Evolutionary conservation across 2,888 invertebrate genomes (phyloP), one percentile per base, ranked within the genome.

Genomic region (Limnephilus lunatus): DNA sequence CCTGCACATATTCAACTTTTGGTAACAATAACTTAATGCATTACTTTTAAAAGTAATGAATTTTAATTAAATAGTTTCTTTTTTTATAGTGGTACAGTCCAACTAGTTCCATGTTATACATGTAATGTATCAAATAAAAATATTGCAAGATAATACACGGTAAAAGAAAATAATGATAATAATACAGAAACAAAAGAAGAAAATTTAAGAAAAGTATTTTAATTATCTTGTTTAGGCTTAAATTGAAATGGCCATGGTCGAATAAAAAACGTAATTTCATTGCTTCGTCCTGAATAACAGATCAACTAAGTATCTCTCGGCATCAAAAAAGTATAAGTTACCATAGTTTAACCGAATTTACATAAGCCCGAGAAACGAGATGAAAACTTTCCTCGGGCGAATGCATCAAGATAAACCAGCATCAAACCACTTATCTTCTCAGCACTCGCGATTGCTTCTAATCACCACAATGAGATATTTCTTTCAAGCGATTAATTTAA

Each of bases 381-480:
- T 32, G 85, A 85, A 85, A 85, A 85, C 39, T 39, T 85, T 88
- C 31, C 19, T 9, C 53, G 30, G 31, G 48, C 53, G 48, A 68
- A 88, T 88, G 88, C 88, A 53, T 53, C 88, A 11, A 88, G 88
- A 86, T 86, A 86, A 83, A 88, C 88, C 68, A 53, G 53, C 48
- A 53, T 30, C 53, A 68, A 35, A 88, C 53, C 88, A 89, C 89
- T 89, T 89, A 80, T 89, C 89, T 89, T 88, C 81, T 81, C 39
- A 88, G 88, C 88, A 68, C 68, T 88, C 35, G 25, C 89, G 81
- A 91, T 48, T 87, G 87, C 91, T 48, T 81, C 81, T 32, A 85
- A 90, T 90, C 86, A 92, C 81, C 81, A 87, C 90, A 88, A 92
- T 92, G 92, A 92, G 90, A 82, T 83, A 92, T 87, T 92, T 92